A percentile compares a stretch with the other conserved stretches of the same genome.
These are phyloP conservation scores for Tachina lurida DNA, from an alignment of 2,888 invertebrate genomes.

Conservation along the genomic window DNA sequence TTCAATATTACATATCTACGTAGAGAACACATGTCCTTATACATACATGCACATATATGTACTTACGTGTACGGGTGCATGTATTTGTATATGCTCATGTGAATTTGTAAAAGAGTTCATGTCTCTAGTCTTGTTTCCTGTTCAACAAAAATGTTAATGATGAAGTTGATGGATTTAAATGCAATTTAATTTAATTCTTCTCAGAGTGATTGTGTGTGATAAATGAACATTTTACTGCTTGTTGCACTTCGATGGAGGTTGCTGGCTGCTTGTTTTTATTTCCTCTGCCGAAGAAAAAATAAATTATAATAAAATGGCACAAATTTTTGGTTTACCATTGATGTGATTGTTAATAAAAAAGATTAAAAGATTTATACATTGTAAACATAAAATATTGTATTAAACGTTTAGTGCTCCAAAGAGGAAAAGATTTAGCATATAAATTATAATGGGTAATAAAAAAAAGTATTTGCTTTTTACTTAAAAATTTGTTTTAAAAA, in stretches of 20 bases:
- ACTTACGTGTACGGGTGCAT: not conserved
- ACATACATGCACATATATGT: not conserved
- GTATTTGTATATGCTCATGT: not conserved
- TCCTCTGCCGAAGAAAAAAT: not conserved
- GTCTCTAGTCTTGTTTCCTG: slow-evolving; percentile 8
- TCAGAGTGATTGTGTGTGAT: not conserved
- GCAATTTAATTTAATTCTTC: slow-evolving; percentile 9
- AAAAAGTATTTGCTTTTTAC: too few species aligned
- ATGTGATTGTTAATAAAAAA: slow-evolving; percentile 6
- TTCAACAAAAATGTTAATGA: slow-evolving; percentile 36
- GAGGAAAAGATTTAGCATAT: too few species aligned
- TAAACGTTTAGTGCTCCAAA: too few species aligned
- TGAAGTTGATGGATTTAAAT: slow-evolving; percentile 34
- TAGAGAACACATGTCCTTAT: not conserved
- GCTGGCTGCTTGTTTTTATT: not conserved
- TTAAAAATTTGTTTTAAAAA: too few species aligned
- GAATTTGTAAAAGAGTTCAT: not conserved
- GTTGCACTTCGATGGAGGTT: not conserved
- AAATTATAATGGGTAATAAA: too few species aligned
- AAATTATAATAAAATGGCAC: not conserved
- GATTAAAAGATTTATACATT: not conserved
- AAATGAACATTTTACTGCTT: slow-evolving; percentile 24
- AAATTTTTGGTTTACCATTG: slow-evolving; percentile 9
- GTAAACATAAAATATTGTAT: not conserved
- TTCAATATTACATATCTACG: not conserved